Percentiles rank a stretch among this genome's conserved stretches.
phyloP scores from a whole-genome alignment of 2,888 invertebrate genomes.

The Drosophila niveifrons region DNA sequence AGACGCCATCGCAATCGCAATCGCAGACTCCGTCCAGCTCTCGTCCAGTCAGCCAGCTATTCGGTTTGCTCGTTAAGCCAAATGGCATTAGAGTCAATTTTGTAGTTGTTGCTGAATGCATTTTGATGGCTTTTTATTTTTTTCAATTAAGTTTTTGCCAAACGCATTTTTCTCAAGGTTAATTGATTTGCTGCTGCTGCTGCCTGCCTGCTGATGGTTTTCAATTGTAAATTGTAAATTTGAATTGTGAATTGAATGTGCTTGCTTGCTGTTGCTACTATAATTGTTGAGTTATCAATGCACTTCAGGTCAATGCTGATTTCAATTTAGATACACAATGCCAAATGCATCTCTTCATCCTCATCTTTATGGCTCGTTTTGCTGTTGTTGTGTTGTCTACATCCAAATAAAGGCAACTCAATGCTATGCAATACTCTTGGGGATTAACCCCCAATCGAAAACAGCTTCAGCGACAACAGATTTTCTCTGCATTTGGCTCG shows the following conservation, averaged over 20 bases:
- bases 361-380: slow-evolving; percentile 7
- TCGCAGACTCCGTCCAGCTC: slow-evolving; percentile 50
- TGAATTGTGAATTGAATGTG: slow-evolving; percentile 26
- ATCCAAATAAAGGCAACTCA: slow-evolving; percentile 1
- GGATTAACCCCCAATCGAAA: slow-evolving; percentile 26
- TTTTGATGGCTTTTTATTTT: slow-evolving; percentile 56
- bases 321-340: slow-evolving; percentile 70
- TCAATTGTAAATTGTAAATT: slow-evolving; percentile 56
- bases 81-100: slow-evolving; percentile 62
- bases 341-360: slow-evolving; percentile 52
- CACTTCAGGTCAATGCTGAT: slow-evolving; percentile 75
- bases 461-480: slow-evolving; percentile 29
- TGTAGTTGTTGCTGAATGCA: slow-evolving; percentile 64
- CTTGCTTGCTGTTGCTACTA: slow-evolving; percentile 30
- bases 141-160: slow-evolving; percentile 71
- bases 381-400: not conserved
- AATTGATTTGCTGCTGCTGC: slow-evolving; percentile 62
- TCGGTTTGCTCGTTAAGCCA: slow-evolving; percentile 46
- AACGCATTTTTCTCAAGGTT: slow-evolving; percentile 76
- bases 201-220: slow-evolving; percentile 46
- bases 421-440: slow-evolving; percentile 20
- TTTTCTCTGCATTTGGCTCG: slow-evolving; percentile 27
- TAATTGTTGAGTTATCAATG: slow-evolving; percentile 65
- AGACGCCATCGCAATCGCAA: slow-evolving; percentile 23
- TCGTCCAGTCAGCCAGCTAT: slow-evolving; percentile 21